Conservation (phyloP, 2,888 invertebrate species). For the Heliconius erato region DNA sequence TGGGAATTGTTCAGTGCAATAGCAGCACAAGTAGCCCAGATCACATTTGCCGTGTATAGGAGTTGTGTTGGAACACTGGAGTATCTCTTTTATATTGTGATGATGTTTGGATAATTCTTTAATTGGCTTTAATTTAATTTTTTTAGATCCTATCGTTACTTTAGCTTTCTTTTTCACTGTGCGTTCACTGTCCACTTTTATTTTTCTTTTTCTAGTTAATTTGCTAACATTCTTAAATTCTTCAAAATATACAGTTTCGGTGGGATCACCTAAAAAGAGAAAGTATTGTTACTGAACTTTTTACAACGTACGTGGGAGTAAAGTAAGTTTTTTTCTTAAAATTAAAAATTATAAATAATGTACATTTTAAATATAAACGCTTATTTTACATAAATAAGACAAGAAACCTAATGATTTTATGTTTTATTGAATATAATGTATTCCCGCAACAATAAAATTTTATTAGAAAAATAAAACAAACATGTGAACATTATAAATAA, state of each 20-base stretch:
- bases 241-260: conserved; percentile 29
- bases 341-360: not conserved
- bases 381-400: not conserved
- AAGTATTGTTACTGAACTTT: conserved; percentile 46
- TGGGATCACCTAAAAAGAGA: conserved; percentile 45
- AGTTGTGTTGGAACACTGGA: conserved; percentile 60
- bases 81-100: conserved; percentile 48
- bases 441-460: not conserved
- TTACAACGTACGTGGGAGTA: conserved; percentile 18
- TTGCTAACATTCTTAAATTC: conserved; percentile 16
- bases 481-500: not conserved
- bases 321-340: not conserved
- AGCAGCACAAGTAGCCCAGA: conserved; percentile 54
- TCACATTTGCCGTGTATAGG: conserved; percentile 58
- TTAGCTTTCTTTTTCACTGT: conserved; percentile 19
- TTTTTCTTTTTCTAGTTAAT: conserved; percentile 6
- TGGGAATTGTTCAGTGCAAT: conserved; percentile 53
- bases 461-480: not conserved
- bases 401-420: not conserved
- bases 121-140: conserved; percentile 41
- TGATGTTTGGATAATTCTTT: conserved; percentile 46
- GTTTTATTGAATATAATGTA: not conserved
- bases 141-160: conserved; percentile 21
- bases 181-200: not conserved
- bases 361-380: not conserved